phyloP scores from a whole-genome alignment of 30 jellyfish, hydroid and myxozoan genomes.

The Aurelia coerulea region DNA sequence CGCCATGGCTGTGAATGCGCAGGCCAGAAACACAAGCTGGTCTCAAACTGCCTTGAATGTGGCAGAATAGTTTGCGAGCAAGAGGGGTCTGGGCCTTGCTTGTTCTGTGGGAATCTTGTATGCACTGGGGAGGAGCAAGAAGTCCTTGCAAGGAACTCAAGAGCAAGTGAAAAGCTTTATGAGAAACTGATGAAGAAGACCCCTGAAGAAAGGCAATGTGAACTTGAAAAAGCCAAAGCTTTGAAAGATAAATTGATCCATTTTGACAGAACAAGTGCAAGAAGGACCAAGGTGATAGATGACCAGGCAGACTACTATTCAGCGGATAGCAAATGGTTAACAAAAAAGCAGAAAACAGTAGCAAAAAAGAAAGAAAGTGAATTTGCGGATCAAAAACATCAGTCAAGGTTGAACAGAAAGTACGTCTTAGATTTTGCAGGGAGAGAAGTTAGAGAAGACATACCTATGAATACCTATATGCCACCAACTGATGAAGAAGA shows the following conservation, averaged over 20 bases:
- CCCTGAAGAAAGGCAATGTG: constrained; percentile 38
- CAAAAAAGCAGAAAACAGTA: constrained; percentile 72
- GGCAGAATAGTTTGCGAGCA: constrained; percentile 98
- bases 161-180: constrained; percentile 81
- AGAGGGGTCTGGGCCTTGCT: constrained; percentile 99
- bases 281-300: constrained; percentile 97
- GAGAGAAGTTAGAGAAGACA: constrained; percentile 77
- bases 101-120: constrained; percentile 94
- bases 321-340: constrained; percentile 91
- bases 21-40: constrained; percentile 92
- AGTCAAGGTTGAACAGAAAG: constrained; percentile 72
- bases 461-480: constrained; percentile 7
- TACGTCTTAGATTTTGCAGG: constrained; percentile 93
- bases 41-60: constrained; percentile 92
- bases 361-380: constrained; percentile 77
- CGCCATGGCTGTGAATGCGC: constrained; percentile 92
- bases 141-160: constrained; percentile 79
- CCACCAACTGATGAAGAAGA: constrained; percentile 28
- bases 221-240: constrained; percentile 80
- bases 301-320: constrained; percentile 98
- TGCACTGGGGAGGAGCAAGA: constrained; percentile 96
- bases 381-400: constrained; percentile 66
- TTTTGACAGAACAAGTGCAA: constrained; percentile 91
- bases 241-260: constrained; percentile 81
- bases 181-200: constrained; percentile 74